Conservation (phyloP, 2,888 invertebrate species). For the Chalcosyrphus nemorum region DNA sequence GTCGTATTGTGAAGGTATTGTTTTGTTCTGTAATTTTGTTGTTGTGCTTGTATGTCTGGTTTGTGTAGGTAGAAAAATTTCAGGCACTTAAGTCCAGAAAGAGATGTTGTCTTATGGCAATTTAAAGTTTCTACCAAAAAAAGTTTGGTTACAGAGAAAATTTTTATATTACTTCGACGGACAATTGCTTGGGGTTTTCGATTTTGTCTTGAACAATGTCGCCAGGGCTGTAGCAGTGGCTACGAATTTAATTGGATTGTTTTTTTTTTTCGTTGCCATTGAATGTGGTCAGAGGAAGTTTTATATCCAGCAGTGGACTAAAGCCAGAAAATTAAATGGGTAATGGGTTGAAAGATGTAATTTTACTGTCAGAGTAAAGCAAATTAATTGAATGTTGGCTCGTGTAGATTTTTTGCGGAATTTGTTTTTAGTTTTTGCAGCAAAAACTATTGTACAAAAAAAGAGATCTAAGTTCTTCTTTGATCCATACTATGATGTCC, state of each 20-base stretch:
- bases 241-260: constrained; percentile 17
- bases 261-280: neutral
- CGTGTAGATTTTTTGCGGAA: neutral
- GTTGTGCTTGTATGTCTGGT: neutral
- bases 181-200: constrained; percentile 12
- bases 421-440: too few relatives aligned
- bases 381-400: neutral
- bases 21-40: constrained; percentile 17
- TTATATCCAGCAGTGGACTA: neutral
- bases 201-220: constrained; percentile 31
- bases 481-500: too few relatives aligned
- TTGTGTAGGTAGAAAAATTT: constrained; percentile 39
- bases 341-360: neutral
- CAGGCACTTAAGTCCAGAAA: constrained; percentile 63
- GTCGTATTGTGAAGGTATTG: constrained; percentile 42
- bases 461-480: too few relatives aligned
- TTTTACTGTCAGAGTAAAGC: neutral
- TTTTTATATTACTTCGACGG: constrained; percentile 17
- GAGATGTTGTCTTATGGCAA: constrained; percentile 60
- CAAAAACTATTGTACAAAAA: too few relatives aligned
- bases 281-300: neutral
- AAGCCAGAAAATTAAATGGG: neutral
- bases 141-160: constrained; percentile 37
- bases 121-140: constrained; percentile 56
- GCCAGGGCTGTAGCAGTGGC: constrained; percentile 19